phyloP scores from a whole-genome alignment of 2,797 vertebrate species.

The Rhinogobio ventralis region DNA sequence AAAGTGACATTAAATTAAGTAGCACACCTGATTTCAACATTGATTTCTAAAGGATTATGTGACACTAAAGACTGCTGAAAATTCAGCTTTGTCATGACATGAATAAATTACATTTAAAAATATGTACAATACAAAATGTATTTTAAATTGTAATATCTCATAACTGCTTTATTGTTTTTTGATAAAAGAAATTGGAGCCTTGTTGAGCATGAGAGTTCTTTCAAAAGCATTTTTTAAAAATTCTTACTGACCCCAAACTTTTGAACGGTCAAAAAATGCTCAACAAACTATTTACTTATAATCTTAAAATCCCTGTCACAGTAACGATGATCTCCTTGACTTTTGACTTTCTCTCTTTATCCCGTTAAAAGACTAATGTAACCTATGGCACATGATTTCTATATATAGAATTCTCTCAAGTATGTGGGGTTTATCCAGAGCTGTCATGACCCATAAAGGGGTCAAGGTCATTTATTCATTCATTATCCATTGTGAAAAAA shows the following conservation, averaged over 20 bases:
- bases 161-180: neutral
- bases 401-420: slow-evolving; percentile 4
- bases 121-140: neutral
- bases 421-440: neutral
- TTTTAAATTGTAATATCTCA: neutral
- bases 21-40: neutral
- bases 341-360: slow-evolving; percentile 36
- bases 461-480: slow-evolving; percentile 1
- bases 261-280: neutral
- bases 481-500: neutral
- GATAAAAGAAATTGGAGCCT: neutral
- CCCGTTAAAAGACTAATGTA: slow-evolving; percentile 14
- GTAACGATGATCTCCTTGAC: neutral
- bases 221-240: neutral
- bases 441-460: neutral
- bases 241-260: neutral
- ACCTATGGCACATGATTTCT: slow-evolving; percentile 25
- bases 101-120: neutral
- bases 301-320: slow-evolving; percentile 36
- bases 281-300: neutral
- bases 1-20: neutral
- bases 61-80: neutral
- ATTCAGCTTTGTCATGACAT: neutral
- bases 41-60: neutral
- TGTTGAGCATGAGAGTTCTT: neutral